Evolutionary conservation across 2,888 invertebrate species (phyloP), one percentile per base, ranked within the genome.

Genomic region (Aradus depressus): DNA sequence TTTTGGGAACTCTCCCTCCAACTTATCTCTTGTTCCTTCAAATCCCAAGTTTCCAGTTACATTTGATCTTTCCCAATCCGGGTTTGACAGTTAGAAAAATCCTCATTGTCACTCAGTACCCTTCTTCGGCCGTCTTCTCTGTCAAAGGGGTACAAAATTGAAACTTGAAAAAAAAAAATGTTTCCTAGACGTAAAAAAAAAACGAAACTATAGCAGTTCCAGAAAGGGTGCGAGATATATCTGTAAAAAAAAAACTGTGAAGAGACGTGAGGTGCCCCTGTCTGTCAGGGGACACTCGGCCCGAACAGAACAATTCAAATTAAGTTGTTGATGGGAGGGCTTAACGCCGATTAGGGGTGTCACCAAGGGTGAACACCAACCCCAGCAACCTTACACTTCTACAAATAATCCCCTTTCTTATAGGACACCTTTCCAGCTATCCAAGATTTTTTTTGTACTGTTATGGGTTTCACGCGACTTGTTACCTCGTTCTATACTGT

Each of bases 301-400:
- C 23, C 16, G 31, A 6, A 23, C 12, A 19, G 35, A 37, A 47
- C 47, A 47, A 47, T 47, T 26, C 47, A 47, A 47, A 47, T 47
- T 47, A 47, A 47, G 47, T 47, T 47, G 47, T 47, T 47, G 35
- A 35, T 47, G 47, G 37, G 47, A 28, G 38, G 37, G 37, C 47
- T 47, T 47, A 47, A 16, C 45, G 4, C 22, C 25, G 37, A 28
- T 47, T 47, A 47, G 35, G 35, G 19, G 12, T 5, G 8, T 35
- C 5, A n/a, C 8, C 16, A 31, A 18, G 44, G 18, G 34, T 18
- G 44, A 22, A n/a, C n/a, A n/a, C n/a, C n/a, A n/a, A n/a, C n/a
- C n/a, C n/a, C n/a, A n/a, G n/a, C n/a, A n/a, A n/a, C n/a, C n/a
- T n/a, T n/a, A n/a, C n/a, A n/a, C n/a, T n/a, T n/a, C n/a, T n/a